These are phyloP conservation scores for Stegophylla sp. DNA, from an alignment of 2,888 invertebrate species.

Conservation along the genomic window DNA sequence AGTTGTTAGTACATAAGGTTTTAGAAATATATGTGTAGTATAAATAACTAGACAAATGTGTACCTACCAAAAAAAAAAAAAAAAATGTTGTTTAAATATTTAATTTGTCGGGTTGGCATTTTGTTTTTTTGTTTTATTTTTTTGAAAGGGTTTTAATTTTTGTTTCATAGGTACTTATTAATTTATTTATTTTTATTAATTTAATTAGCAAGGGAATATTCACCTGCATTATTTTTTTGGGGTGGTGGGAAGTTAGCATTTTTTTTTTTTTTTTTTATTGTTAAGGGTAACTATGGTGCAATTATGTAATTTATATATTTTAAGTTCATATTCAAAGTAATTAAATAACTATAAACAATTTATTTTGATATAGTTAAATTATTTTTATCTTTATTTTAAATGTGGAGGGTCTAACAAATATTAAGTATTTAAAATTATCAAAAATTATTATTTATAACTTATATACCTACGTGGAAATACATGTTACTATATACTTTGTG, in stretches of 20 bases:
- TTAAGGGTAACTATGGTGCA: conserved; percentile 54
- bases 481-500: background rate
- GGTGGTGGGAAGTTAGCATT: conserved; percentile 55
- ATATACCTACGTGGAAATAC: conserved; percentile 31
- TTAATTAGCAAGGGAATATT: conserved; percentile 30
- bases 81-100: conserved; percentile 49
- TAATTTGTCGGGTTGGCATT: conserved; percentile 40
- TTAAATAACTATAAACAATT: conserved; percentile 33
- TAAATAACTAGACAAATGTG: conserved; percentile 17
- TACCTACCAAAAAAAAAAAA: conserved; percentile 40
- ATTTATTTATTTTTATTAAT: conserved; percentile 47
- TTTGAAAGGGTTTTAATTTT: conserved; percentile 57
- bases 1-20: conserved; percentile 28
- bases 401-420: conserved; percentile 54
- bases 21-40: conserved; percentile 25
- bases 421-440: conserved; percentile 44
- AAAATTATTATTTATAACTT: conserved; percentile 33
- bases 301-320: conserved; percentile 47
- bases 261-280: conserved; percentile 45
- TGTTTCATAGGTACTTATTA: conserved; percentile 50
- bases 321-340: conserved; percentile 39
- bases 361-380: conserved; percentile 43
- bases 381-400: conserved; percentile 39
- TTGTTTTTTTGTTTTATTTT: conserved; percentile 48
- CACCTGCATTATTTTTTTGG: background rate